Evolutionary conservation across 2,797 vertebrate species (phyloP).

Genomic region (Neopelma chrysocephalum): DNA sequence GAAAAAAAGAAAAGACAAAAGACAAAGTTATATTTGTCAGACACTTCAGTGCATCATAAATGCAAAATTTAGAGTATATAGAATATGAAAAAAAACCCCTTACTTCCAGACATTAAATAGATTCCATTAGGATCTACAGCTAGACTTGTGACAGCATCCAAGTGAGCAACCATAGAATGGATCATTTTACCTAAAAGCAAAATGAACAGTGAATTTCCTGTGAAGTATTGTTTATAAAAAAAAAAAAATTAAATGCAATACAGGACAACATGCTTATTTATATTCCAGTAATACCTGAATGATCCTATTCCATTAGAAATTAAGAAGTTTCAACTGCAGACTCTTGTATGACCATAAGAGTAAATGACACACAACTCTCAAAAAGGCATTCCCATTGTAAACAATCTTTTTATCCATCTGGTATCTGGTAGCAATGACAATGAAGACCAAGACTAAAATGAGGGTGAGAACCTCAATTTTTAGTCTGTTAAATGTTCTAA

Average conservation of each 20-base stretch:
- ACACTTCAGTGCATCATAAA: neutral
- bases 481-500: neutral
- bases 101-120: slow-evolving; percentile 99
- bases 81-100: slow-evolving; percentile 46
- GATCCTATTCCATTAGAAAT: neutral
- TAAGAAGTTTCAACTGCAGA: neutral
- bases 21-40: neutral
- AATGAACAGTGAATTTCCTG: neutral
- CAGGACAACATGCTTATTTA: neutral
- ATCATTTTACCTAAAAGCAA: slow-evolving; percentile 90
- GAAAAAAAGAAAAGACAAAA: neutral
- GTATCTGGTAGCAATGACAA: neutral
- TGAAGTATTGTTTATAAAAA: neutral
- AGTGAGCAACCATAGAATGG: slow-evolving; percentile 98
- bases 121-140: slow-evolving; percentile 99
- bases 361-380: neutral
- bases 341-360: neutral
- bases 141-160: slow-evolving; percentile 97
- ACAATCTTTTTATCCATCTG: neutral
- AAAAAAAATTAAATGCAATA: neutral
- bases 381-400: neutral
- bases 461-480: neutral
- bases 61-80: neutral
- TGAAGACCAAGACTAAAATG: neutral
- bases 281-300: neutral